Evolutionary conservation across 2,797 vertebrate species (phyloP), one percentile per base, ranked within the genome.

Genomic region (Acipenser ruthenus): DNA sequence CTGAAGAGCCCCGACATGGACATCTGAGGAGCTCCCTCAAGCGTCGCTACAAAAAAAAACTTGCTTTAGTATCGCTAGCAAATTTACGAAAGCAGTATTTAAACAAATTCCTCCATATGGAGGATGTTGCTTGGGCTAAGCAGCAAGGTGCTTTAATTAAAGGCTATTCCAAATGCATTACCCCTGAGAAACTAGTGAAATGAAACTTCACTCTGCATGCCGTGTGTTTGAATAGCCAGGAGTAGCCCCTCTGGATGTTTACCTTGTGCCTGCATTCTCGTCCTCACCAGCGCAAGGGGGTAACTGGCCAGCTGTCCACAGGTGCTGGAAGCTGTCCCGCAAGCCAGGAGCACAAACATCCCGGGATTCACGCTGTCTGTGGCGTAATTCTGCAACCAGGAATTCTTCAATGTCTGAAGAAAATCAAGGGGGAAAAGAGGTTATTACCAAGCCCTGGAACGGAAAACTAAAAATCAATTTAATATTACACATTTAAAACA

Each of bases 231-330:
- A 37, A 65, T 37, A 65, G 18, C 10, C 18, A 23, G 47, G 4
- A 6, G 7, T 12, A 37, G 8, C 23, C 23, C 2, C 23, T 37
- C 23, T 37, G 23, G 23, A 4, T 37, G 48, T 87, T 84, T 69
- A 97, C 96, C 96, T 92, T 97, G 94, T 4, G 91, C 96, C 80
- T 99, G 96, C 96, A 99, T 99, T 13, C 95, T 92, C 12, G 96
- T 99, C 80, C 96, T 87, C 73, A 99, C 93, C 2, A 99, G 87
- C n/a, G 96, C 95, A 10, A 98, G 85, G 0, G 96, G 96, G 79
- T 99, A 98, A 80, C 95, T 97, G 72, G 95, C 88, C 60, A 97
- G 84, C 72, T 98, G 95, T 3, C 95, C 95, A 37, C 96, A 99
- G 0, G 96, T 97, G 77, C 96, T 97, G 65, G 96, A 98, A 9